Base-by-base conservation (phyloP, 2,888 invertebrate genomes). In the Eudasyphora cyanicolor region DNA sequence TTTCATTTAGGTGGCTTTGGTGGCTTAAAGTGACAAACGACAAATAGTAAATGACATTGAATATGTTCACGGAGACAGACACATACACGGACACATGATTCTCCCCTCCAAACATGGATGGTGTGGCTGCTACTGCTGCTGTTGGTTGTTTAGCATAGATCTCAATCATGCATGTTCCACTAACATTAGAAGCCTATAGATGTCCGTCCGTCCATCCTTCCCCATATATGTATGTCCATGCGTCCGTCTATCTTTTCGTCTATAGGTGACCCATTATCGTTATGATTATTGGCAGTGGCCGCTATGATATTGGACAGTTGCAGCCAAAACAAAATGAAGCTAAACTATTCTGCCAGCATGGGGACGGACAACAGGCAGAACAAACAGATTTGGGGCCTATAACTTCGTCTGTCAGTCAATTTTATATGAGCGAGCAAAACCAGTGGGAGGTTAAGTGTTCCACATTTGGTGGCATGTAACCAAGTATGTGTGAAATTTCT, bases 381-480 rank as follows among this genome's bases (percentile, higher is more conserved):
- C 57, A 24, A 1, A 17, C 7, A 21, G 64, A 64, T 38, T 64
- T 64, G 64, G 64, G 19, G 38, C n/a, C n/a, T 64, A 38, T 38
- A 64, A 67, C 42, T n/a, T n/a, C n/a, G 67, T 67, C 67, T 42
- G 67, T 67, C 67, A 67, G 71, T 67, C 69, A 24, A 57, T 12
- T 73, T 45, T 8, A 8, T n/a, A n/a, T n/a, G n/a, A n/a, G n/a
- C n/a, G n/a, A n/a, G n/a, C 17, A 27, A 49, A 17, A 79, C 49
- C 82, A 82, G 82, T 82, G 73, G 82, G 79, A 69, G 79, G 76
- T 79, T 79, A 76, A 76, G 60, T 82, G 82, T 82, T 79, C 82
- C 79, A 82, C 76, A 17, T 67, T 24, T 24, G 67, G 6, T n/a
- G 19, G 64, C 21, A 35, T 38, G 21, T 64, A 21, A 10, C n/a